Percentiles rank a stretch among this genome's conserved stretches.
These are phyloP conservation scores for Prenolepis imparis DNA, from an alignment of 2,888 invertebrate genomes.

Conservation along the genomic window DNA sequence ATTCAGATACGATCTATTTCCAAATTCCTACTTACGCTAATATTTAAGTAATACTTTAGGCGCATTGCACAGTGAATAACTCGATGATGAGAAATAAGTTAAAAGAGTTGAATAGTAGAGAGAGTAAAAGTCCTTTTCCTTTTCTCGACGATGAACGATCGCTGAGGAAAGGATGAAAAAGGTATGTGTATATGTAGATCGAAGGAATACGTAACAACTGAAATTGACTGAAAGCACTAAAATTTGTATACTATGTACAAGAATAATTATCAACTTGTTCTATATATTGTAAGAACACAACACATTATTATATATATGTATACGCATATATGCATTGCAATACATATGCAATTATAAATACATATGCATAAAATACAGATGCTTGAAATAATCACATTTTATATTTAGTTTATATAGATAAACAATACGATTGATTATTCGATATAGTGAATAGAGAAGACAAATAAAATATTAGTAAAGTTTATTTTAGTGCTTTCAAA, in stretches of 20 bases:
- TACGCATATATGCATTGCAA: neutral
- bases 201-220: constrained; percentile 16
- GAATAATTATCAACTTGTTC: constrained; percentile 7
- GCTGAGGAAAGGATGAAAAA: neutral
- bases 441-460: neutral
- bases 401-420: constrained; percentile 26
- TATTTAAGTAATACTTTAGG: constrained; percentile 36
- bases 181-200: neutral
- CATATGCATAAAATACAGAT: too few species aligned
- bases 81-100: constrained; percentile 1
- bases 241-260: neutral
- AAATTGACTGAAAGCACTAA: constrained; percentile 3
- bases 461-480: constrained; percentile 33
- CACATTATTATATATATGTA: neutral
- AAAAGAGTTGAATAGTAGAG: neutral
- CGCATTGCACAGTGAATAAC: constrained; percentile 25
- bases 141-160: neutral
- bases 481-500: constrained; percentile 35
- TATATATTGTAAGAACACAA: neutral
- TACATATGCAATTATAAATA: constrained; percentile 11
- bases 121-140: constrained; percentile 7
- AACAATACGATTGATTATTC: constrained; percentile 32
- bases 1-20: constrained; percentile 45
- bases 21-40: constrained; percentile 28
- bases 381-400: constrained; percentile 14